phyloP scores from a whole-genome alignment of 2,797 vertebrate genomes.

The Synaphobranchus kaupii region DNA sequence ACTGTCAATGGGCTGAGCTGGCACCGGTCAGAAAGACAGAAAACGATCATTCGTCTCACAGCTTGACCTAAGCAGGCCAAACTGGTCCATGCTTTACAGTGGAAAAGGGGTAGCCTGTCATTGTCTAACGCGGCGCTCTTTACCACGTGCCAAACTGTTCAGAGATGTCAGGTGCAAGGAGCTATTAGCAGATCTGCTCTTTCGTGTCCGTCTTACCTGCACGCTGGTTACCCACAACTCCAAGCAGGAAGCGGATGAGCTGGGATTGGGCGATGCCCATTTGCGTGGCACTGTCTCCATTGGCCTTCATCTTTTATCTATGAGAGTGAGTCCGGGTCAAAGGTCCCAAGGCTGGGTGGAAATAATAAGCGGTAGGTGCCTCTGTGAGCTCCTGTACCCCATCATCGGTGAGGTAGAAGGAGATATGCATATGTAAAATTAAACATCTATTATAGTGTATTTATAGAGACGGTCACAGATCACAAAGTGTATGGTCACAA shows the following conservation, averaged over 20 bases:
- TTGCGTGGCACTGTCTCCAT: background rate
- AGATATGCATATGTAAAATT: background rate
- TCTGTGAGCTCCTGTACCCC: background rate
- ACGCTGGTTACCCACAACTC: conserved; percentile 7
- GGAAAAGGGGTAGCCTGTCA: background rate
- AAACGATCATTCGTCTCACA: background rate
- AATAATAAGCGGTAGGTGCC: background rate
- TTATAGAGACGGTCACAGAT: background rate
- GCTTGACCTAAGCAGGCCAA: background rate
- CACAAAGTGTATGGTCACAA: background rate
- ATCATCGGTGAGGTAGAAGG: background rate
- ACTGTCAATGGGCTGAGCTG: background rate
- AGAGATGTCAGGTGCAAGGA: background rate
- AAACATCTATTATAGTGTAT: background rate
- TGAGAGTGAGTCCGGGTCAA: background rate
- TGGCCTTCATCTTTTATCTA: conserved; percentile 11
- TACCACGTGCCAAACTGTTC: background rate
- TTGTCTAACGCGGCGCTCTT: background rate
- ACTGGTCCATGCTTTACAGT: background rate
- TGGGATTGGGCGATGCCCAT: background rate
- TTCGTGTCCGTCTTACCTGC: background rate
- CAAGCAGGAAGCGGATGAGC: background rate
- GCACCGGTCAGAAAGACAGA: background rate
- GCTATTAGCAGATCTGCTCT: background rate
- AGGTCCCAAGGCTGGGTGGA: background rate